phyloP scores from a whole-genome alignment of 2,888 invertebrate species.

The Hydropsyche betteni region DNA sequence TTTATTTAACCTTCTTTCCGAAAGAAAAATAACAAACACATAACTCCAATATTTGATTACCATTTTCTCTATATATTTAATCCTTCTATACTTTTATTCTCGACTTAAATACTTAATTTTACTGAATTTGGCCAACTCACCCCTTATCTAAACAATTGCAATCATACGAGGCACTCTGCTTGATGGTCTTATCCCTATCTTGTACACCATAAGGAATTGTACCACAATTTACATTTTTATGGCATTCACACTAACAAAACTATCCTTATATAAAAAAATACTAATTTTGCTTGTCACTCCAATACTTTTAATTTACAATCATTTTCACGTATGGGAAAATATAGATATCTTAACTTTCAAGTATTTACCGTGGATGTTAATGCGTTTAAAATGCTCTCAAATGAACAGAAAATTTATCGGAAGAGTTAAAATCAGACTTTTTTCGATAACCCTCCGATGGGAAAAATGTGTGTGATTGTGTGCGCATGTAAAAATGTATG shows the following conservation, averaged over 20 bases:
- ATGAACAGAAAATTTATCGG: too few species aligned
- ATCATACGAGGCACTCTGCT: slow-evolving; percentile 32
- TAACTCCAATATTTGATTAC: background rate
- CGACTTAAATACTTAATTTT: slow-evolving; percentile 10
- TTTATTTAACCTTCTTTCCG: too few species aligned
- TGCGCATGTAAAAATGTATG: background rate
- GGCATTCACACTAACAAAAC: slow-evolving; percentile 15
- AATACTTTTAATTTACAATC: slow-evolving; percentile 11
- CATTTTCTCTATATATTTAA: background rate
- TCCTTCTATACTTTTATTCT: background rate
- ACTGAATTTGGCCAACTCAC: slow-evolving; percentile 24
- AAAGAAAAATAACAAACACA: too few species aligned
- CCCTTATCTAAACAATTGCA: slow-evolving; percentile 17
- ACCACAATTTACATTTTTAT: slow-evolving; percentile 2
- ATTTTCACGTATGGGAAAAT: slow-evolving; percentile 1
- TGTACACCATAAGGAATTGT: slow-evolving; percentile 9
- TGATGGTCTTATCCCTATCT: slow-evolving; percentile 7
- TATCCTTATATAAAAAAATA: slow-evolving; percentile 20
- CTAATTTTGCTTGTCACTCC: slow-evolving; percentile 10
- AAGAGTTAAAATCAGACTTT: too few species aligned
- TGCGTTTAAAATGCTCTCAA: too few species aligned
- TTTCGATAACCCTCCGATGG: too few species aligned
- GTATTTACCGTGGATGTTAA: background rate
- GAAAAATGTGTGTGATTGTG: background rate
- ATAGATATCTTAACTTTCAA: background rate